Evolutionary conservation across 2,888 invertebrate species (phyloP).

Genomic region (Ophion obscuratus): DNA sequence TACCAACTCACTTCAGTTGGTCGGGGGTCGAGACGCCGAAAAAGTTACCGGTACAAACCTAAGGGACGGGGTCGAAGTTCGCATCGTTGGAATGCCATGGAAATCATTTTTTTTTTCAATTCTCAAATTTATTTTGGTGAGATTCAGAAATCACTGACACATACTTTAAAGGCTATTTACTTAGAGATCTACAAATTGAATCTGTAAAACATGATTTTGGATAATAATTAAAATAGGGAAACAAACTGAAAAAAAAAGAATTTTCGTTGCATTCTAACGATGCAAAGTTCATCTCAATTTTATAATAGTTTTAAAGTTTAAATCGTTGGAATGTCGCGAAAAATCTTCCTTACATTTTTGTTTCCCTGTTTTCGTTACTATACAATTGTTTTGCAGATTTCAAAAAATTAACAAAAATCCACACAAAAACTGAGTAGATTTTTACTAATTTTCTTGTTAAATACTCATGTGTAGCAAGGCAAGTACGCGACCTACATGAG

Average conservation of each 20-base stretch:
- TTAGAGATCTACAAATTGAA: neutral
- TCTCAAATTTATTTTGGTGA: neutral
- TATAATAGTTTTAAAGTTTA: neutral
- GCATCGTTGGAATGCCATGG: neutral
- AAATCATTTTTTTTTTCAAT: neutral
- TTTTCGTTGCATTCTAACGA: neutral
- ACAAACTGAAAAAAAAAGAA: neutral
- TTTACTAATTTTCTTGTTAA: too few species aligned
- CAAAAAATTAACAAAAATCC: neutral
- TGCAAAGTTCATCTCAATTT: neutral
- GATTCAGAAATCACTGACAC: neutral
- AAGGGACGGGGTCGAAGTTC: neutral
- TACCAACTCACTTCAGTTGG: neutral
- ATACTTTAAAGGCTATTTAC: neutral
- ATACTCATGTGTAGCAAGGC: too few species aligned
- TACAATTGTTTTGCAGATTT: neutral
- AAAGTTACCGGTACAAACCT: neutral
- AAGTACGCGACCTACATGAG: too few species aligned
- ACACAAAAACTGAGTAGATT: too few species aligned
- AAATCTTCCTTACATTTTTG: neutral
- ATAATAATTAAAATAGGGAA: neutral
- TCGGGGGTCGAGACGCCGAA: neutral
- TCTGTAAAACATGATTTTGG: neutral
- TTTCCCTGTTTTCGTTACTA: neutral
- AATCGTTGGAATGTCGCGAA: neutral